Conservation (phyloP, 2,797 vertebrate species). For the Notoglanidium macrostoma region DNA sequence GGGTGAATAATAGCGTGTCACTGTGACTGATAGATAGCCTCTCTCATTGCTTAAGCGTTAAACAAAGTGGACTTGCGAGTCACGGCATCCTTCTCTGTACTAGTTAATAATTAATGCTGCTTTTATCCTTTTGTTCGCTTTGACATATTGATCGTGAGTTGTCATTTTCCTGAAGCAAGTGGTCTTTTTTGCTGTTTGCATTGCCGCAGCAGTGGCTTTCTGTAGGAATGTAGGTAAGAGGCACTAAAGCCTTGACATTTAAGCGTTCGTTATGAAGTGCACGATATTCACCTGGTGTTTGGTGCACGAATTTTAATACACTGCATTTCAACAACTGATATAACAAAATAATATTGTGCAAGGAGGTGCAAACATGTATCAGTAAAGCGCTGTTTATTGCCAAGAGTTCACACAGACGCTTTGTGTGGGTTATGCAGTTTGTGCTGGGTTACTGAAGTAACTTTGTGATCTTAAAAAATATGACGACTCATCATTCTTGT, state of each 20-base stretch:
- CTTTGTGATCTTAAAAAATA: background rate
- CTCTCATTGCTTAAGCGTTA: conserved; percentile 5
- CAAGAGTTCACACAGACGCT: background rate
- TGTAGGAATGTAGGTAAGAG: background rate
- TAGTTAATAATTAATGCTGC: conserved; percentile 20
- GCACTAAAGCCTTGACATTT: background rate
- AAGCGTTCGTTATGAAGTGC: background rate
- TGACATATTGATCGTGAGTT: background rate
- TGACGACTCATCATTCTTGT: background rate
- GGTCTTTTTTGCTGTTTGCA: background rate
- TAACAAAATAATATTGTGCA: background rate
- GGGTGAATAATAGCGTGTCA: conserved; percentile 23
- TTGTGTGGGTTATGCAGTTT: background rate
- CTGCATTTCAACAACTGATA: background rate
- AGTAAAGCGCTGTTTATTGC: background rate
- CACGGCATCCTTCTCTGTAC: background rate
- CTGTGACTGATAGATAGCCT: conserved; percentile 4
- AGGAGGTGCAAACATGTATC: background rate
- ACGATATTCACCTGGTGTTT: background rate
- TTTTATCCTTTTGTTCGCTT: background rate
- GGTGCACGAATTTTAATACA: background rate
- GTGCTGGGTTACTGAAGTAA: background rate
- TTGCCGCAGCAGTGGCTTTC: background rate
- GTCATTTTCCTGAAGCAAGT: background rate
- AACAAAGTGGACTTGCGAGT: background rate